A percentile compares a stretch with the other conserved stretches of the same genome.
Conservation (phyloP, 2,113 vertebrate species). For the Lynx canadensis region DNA sequence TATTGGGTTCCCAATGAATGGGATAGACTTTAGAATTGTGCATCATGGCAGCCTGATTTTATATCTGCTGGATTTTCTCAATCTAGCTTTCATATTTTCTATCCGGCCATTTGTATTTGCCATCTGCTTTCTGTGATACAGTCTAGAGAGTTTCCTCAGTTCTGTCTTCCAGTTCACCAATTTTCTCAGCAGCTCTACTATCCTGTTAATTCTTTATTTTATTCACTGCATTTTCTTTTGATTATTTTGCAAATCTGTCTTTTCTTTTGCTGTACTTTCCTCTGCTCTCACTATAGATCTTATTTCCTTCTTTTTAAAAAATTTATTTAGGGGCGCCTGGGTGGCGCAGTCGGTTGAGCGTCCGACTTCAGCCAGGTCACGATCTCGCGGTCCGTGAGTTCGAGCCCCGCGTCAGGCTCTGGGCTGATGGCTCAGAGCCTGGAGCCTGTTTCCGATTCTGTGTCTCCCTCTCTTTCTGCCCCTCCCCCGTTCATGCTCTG, state of each 20-base stretch:
- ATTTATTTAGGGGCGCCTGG: too few relatives aligned
- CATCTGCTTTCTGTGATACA: background rate
- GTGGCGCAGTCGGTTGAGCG: too few relatives aligned
- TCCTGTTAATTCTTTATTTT: background rate
- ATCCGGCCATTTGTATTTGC: background rate
- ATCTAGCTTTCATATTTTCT: background rate
- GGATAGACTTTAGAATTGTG: background rate
- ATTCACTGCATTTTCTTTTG: background rate
- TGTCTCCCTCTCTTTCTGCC: too few relatives aligned
- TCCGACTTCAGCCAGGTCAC: too few relatives aligned
- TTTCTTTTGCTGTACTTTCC: background rate
- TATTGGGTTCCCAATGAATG: background rate
- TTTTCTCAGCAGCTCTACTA: background rate
- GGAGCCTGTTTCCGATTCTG: too few relatives aligned
- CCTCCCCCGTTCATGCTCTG: too few relatives aligned
- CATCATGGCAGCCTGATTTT: background rate
- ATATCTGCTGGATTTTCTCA: background rate
- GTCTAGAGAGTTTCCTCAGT: background rate
- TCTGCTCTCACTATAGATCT: background rate
- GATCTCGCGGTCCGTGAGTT: too few relatives aligned
- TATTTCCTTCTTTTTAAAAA: background rate
- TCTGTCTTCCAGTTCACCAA: background rate
- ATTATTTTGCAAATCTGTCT: background rate
- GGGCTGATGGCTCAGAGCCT: too few relatives aligned
- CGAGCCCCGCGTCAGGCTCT: too few relatives aligned